These are phyloP conservation scores for Fopius arisanus DNA, from an alignment of 1,140 invertebrate species.

Conservation along the genomic window DNA sequence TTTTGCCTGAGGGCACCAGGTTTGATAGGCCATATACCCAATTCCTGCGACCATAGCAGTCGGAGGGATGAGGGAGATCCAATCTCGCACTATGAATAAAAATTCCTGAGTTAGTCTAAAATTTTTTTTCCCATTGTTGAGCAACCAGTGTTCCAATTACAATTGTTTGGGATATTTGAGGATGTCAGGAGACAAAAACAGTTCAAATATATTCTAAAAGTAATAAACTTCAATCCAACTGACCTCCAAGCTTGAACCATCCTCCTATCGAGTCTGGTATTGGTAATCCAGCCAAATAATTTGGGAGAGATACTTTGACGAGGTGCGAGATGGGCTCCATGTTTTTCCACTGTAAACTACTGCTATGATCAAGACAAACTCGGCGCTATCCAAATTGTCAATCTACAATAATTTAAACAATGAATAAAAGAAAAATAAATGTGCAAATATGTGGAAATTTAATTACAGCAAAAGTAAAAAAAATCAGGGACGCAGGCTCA, in stretches of 20 bases:
- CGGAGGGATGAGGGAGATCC: constrained; percentile 79
- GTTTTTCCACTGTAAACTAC: constrained; percentile 46
- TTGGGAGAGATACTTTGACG: constrained; percentile 77
- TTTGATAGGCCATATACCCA: constrained; percentile 76
- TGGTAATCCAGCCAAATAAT: constrained; percentile 79
- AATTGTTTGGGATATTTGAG: background rate
- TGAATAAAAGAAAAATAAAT: too few species aligned
- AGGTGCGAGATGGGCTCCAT: constrained; percentile 78
- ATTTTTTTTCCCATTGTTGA: background rate
- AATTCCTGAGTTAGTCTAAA: background rate
- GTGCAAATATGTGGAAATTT: too few species aligned
- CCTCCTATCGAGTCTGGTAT: constrained; percentile 79
- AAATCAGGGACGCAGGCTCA: too few species aligned
- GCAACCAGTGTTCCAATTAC: background rate
- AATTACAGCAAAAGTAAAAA: too few species aligned
- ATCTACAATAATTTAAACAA: too few species aligned
- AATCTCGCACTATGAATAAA: constrained; percentile 76
- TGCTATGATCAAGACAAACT: background rate
- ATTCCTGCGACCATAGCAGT: constrained; percentile 77
- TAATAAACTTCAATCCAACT: constrained; percentile 33
- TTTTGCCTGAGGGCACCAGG: constrained; percentile 71
- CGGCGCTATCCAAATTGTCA: too few species aligned
- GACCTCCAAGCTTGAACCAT: constrained; percentile 82
- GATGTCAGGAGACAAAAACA: background rate
- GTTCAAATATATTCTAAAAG: background rate